Evolutionary conservation across 2,797 vertebrate species (phyloP).

Genomic region (Fratercula arctica): DNA sequence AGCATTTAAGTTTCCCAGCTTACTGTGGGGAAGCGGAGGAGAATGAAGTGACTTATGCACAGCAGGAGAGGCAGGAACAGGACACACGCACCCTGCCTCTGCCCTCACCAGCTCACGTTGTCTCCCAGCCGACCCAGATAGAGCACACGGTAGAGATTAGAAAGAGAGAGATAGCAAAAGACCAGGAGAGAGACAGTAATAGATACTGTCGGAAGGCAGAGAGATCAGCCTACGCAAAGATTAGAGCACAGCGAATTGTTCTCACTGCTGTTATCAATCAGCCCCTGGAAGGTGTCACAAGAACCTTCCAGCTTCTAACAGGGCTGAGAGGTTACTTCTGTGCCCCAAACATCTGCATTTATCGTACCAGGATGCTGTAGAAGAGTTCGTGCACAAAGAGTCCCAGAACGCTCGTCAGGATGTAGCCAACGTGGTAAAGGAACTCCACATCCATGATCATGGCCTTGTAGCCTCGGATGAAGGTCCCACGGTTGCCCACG

Average conservation of each 20-base stretch:
- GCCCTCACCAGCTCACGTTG: conserved; percentile 28
- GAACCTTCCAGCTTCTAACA: background rate
- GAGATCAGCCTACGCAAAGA: background rate
- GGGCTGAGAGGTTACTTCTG: background rate
- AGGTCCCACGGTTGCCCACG: conserved; percentile 97
- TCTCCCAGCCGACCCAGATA: conserved; percentile 54
- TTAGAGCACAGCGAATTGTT: background rate
- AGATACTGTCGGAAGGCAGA: conserved; percentile 4
- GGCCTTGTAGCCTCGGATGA: conserved; percentile 94
- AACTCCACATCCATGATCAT: conserved; percentile 98
- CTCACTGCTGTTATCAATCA: background rate
- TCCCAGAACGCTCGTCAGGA: conserved; percentile 91
- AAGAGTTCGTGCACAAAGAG: conserved; percentile 94
- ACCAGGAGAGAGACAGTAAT: background rate
- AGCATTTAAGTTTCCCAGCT: background rate
- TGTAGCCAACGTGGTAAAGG: conserved; percentile 92
- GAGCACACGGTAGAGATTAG: background rate
- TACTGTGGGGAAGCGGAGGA: background rate
- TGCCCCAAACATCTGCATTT: background rate
- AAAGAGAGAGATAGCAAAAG: background rate
- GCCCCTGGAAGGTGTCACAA: background rate
- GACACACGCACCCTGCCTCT: conserved; percentile 1
- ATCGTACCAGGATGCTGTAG: conserved; percentile 93
- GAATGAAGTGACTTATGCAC: conserved; percentile 17
- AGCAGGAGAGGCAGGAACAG: conserved; percentile 51